These are phyloP conservation scores for Caenorhabditis sp. DNA, from an alignment of 2,888 invertebrate species.

Conservation along the genomic window DNA sequence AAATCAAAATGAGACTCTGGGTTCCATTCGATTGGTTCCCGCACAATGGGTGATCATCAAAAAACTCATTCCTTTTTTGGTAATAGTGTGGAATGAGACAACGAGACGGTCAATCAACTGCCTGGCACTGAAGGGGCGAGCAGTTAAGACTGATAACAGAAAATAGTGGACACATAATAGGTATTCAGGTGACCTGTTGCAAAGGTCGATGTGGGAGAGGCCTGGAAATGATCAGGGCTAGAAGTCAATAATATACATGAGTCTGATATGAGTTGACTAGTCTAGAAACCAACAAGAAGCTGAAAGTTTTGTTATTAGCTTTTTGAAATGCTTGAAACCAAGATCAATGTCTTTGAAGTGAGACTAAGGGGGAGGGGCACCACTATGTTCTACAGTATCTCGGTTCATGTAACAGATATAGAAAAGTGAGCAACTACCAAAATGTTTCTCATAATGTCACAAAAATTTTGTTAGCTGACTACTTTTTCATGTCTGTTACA, in stretches of 20 bases:
- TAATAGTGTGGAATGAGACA: conserved; percentile 40
- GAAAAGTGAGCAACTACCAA: too few relatives aligned
- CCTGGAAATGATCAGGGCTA: neutral
- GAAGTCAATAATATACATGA: neutral
- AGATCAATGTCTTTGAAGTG: too few relatives aligned
- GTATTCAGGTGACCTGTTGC: conserved; percentile 48
- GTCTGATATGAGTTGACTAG: too few relatives aligned
- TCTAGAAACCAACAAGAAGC: too few relatives aligned
- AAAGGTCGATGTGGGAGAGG: conserved; percentile 28
- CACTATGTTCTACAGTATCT: too few relatives aligned
- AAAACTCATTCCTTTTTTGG: conserved; percentile 22
- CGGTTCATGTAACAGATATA: too few relatives aligned
- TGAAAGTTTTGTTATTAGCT: too few relatives aligned
- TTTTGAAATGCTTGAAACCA: too few relatives aligned
- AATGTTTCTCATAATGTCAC: too few relatives aligned
- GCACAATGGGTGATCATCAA: conserved; percentile 23
- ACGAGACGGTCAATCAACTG: conserved; percentile 50
- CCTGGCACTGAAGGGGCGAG: conserved; percentile 62
- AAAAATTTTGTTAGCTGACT: too few relatives aligned
- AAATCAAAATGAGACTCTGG: neutral
- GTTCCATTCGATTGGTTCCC: conserved; percentile 2
- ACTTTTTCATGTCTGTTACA: too few relatives aligned
- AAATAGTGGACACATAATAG: conserved; percentile 27
- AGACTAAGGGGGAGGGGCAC: too few relatives aligned
- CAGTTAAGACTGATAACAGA: conserved; percentile 43